Evolutionary conservation across 2,888 invertebrate genomes (phyloP).

Genomic region (Hetaerina titia): DNA sequence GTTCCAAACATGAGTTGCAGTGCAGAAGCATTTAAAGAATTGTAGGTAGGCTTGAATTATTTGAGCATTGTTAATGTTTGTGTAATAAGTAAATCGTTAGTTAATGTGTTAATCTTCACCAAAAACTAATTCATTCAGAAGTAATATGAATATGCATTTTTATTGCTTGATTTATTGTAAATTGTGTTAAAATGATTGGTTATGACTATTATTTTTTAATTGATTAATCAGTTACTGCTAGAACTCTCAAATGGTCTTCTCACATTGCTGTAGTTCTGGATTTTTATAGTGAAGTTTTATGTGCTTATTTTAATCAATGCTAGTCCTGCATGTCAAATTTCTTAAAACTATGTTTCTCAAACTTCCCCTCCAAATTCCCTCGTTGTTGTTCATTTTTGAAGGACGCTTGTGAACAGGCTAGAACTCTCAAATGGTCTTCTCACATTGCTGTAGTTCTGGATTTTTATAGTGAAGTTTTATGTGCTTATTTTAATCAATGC

Average conservation of each 20-base stretch:
- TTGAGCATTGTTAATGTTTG: neutral
- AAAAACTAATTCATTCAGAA: no score
- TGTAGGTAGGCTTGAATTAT: neutral
- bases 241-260: neutral
- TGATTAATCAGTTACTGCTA: no score
- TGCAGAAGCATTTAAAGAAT: neutral
- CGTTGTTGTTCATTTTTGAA: neutral
- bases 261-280: neutral
- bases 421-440: neutral
- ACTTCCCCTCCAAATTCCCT: neutral
- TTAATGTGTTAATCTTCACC: no score
- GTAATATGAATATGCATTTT: no score
- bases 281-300: neutral
- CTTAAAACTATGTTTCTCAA: neutral
- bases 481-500: neutral
- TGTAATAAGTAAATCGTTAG: no score
- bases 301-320: neutral
- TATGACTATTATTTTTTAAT: no score
- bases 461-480: neutral
- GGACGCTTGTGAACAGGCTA: no score
- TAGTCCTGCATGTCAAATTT: conserved; percentile 27
- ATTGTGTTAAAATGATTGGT: no score
- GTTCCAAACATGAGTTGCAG: neutral
- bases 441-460: neutral
- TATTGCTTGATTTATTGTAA: no score